These are phyloP conservation scores for Anastrepha obliqua DNA, from an alignment of 1,140 invertebrate genomes.

Conservation along the genomic window DNA sequence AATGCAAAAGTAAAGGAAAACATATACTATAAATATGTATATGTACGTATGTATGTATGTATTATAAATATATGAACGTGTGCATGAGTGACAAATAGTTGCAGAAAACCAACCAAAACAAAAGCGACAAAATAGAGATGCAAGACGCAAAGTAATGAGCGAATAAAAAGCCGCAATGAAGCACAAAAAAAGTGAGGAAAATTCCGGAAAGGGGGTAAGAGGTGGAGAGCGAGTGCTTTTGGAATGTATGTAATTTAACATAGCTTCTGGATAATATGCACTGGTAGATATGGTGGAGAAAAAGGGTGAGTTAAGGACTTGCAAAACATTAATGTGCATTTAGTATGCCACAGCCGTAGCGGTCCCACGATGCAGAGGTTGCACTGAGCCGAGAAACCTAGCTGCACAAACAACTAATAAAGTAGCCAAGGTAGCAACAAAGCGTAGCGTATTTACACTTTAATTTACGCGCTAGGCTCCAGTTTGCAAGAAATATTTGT, in stretches of 20 bases:
- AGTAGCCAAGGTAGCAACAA: neutral
- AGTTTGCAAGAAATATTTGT: neutral
- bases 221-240: neutral
- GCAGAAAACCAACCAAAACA: constrained; percentile 47
- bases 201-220: neutral
- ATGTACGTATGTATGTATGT: neutral
- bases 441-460: too few species aligned
- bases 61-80: neutral
- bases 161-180: constrained; percentile 43
- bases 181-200: neutral
- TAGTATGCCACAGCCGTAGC: neutral
- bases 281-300: neutral
- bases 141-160: constrained; percentile 45
- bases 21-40: neutral
- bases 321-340: constrained; percentile 50
- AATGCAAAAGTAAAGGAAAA: constrained; percentile 25
- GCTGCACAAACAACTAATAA: neutral
- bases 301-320: neutral
- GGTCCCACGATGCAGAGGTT: neutral
- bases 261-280: neutral
- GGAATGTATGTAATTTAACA: neutral
- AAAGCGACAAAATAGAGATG: constrained; percentile 20
- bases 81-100: constrained; percentile 30
- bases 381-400: neutral
- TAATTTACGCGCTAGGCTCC: too few species aligned